A percentile compares a stretch with the other conserved stretches of the same genome.
These are phyloP conservation scores for Chaetoderma sp. DNA, from an alignment of 2,888 invertebrate genomes.

Conservation along the genomic window DNA sequence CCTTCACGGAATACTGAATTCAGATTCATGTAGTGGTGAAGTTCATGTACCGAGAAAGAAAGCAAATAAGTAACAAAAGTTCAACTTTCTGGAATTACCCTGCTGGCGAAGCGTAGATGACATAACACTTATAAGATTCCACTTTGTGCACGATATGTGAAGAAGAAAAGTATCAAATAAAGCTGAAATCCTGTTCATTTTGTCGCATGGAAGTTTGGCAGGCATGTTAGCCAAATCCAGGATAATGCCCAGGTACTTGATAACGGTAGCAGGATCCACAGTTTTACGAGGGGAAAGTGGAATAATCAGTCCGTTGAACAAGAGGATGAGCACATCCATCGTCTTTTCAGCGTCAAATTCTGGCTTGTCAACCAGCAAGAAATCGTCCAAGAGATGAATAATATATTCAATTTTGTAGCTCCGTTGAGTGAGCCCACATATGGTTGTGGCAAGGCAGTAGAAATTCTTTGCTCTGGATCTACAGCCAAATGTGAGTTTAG, in stretches of 20 bases:
- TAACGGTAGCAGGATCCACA: conserved; percentile 16
- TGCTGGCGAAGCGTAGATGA: conserved; percentile 25
- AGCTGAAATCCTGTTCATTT: conserved; percentile 18
- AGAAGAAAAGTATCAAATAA: background rate
- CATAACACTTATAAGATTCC: conserved; percentile 24
- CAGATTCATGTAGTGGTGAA: conserved; percentile 8
- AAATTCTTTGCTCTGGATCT: conserved; percentile 34
- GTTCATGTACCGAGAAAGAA: conserved; percentile 20
- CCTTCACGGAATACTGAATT: background rate
- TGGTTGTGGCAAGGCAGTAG: conserved; percentile 21
- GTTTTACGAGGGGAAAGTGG: conserved; percentile 30
- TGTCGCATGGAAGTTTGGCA: conserved; percentile 25
- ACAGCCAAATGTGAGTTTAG: conserved; percentile 31
- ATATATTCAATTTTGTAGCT: conserved; percentile 26
- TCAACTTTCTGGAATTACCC: conserved; percentile 22
- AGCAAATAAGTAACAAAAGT: conserved; percentile 23
- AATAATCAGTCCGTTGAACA: conserved; percentile 29
- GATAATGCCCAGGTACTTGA: conserved; percentile 35
- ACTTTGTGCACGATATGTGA: conserved; percentile 13
- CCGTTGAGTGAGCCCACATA: conserved; percentile 31
- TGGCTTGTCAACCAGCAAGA: conserved; percentile 24
- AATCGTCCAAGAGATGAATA: conserved; percentile 34
- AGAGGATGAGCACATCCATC: conserved; percentile 21
- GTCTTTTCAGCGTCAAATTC: conserved; percentile 18
- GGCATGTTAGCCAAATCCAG: conserved; percentile 31